These are phyloP conservation scores for Lutraria rhynchaena DNA, from an alignment of 1,140 invertebrate species.

Conservation along the genomic window DNA sequence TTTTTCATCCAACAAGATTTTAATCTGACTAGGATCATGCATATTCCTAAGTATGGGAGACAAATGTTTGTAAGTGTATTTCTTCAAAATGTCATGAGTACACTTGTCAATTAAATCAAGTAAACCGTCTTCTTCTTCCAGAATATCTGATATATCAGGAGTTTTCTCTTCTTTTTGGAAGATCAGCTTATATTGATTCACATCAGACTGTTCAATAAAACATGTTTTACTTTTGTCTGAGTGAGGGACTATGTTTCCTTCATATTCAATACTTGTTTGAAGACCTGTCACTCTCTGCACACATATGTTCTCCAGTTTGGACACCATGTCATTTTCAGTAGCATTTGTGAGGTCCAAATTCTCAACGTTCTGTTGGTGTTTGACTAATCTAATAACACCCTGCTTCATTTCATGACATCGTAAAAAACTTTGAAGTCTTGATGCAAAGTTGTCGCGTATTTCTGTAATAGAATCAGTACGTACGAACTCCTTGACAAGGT, in stretches of 20 bases:
- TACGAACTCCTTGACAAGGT: conserved; percentile 14
- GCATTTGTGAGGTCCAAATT: background rate
- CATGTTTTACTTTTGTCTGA: background rate
- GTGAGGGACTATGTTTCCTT: background rate
- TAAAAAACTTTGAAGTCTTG: background rate
- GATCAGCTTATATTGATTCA: background rate
- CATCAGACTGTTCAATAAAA: background rate
- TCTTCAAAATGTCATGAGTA: conserved; percentile 13
- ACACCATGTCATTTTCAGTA: background rate
- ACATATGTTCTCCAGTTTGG: background rate
- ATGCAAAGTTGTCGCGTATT: background rate
- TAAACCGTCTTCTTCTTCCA: conserved; percentile 4
- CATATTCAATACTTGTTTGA: conserved; percentile 14
- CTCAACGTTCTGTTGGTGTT: conserved; percentile 1
- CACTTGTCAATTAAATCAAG: conserved; percentile 4
- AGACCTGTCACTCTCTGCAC: conserved; percentile 15
- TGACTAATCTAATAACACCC: conserved; percentile 5
- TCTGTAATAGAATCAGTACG: background rate
- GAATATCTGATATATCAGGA: background rate
- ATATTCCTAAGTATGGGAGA: background rate
- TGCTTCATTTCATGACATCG: background rate
- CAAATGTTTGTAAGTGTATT: background rate
- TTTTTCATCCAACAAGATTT: background rate
- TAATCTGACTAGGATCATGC: background rate
- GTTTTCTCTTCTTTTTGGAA: background rate